Evolutionary conservation across 2,888 invertebrate species (phyloP), one percentile per base, ranked within the genome.

Genomic region (Proisotoma minuta): DNA sequence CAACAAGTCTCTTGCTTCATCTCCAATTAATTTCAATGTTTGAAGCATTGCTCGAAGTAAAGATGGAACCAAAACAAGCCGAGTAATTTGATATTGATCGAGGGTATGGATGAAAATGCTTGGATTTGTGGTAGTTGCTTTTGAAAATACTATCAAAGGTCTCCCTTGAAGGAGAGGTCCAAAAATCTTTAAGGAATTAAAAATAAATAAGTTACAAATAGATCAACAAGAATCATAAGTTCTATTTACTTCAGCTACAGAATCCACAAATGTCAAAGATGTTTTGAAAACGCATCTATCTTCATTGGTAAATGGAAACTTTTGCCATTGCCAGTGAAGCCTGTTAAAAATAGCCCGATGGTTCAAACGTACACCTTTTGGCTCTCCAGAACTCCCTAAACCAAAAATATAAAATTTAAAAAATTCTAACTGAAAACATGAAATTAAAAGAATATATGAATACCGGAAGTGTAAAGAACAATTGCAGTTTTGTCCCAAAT

Each of bases 241-340:
- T 12, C 10, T 15, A 3, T 18, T 59, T 34, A 64, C 64, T 51
- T 73, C 73, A 15, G 70, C 29, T 8, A 91, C 86, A 0, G 92
- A 89, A 77, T 94, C 94, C 2, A 94, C 92, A 76, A 94, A 95
- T 0, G 93, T 93, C 20, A 93, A 79, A 0, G 93, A 89, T 0
- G 94, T 94, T 79, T 94, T 94, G 80, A 93, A 93, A 0, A 91
- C 86, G 73, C 91, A 88, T 2, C 83, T 82, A 8, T 81, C 81
- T 75, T 91, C 89, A 0, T 82, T 81, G 0, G 79, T 75, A 77
- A 85, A 93, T 0, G 93, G 91, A 75, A 93, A 87, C 0, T 82
- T 83, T 18, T 84, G 81, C 84, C 92, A 93, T 77, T 94, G 94
- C 91, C 94, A 94, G 77, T 84, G 84, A 20, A 94, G 81, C 0